Evolutionary conservation across 2,888 invertebrate species (phyloP).

Genomic region (Drepanosiphum platanoidis): DNA sequence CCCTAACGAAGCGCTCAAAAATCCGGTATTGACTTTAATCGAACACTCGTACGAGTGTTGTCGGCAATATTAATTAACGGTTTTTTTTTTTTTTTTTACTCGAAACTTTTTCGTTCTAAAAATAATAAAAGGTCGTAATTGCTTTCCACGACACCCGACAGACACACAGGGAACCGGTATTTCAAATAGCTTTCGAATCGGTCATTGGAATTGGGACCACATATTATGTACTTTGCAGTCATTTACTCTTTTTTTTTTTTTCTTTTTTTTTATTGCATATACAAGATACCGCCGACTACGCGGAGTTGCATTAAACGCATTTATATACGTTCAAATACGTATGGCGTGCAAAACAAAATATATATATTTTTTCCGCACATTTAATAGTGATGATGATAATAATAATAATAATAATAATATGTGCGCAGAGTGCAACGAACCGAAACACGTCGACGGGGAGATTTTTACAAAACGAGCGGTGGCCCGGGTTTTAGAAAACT

Average conservation of each 20-base stretch:
- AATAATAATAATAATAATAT: neutral
- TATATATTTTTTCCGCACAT: neutral
- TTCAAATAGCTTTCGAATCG: constrained; percentile 54
- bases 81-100: neutral
- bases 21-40: neutral
- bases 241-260: constrained; percentile 7
- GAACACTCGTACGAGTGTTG: neutral
- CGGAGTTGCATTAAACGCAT: constrained; percentile 7
- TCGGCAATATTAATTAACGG: neutral
- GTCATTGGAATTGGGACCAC: constrained; percentile 49
- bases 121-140: constrained; percentile 38
- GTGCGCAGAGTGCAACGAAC: neutral
- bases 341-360: neutral
- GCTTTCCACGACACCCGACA: constrained; percentile 24
- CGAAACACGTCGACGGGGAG: neutral
- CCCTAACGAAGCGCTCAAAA: neutral
- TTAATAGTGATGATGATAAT: neutral
- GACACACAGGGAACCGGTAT: constrained; percentile 41
- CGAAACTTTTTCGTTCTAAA: constrained; percentile 1
- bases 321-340: constrained; percentile 6
- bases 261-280: constrained; percentile 11
- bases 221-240: constrained; percentile 36
- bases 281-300: neutral
- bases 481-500: neutral
- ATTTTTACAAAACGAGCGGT: neutral